These are phyloP conservation scores for Actenoides lindsayi DNA, from an alignment of 2,113 vertebrate species.

Conservation along the genomic window DNA sequence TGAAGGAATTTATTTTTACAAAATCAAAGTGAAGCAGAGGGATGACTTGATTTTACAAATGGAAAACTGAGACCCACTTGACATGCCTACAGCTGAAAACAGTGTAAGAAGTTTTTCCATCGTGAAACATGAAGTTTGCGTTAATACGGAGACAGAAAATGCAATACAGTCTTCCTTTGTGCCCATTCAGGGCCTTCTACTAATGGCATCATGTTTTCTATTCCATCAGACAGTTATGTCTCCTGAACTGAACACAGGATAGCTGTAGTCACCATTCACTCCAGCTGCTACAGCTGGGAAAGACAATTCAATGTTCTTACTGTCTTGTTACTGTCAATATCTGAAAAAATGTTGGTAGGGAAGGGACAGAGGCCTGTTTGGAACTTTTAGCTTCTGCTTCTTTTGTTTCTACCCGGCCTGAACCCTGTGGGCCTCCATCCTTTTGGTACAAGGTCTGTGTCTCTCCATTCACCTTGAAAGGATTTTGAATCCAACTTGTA, in stretches of 20 bases:
- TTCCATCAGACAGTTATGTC: background rate
- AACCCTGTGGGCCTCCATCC: background rate
- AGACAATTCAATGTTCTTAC: background rate
- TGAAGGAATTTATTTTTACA: background rate
- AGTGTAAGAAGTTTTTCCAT: background rate
- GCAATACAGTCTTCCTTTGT: background rate
- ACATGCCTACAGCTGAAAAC: background rate
- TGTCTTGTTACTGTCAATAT: background rate
- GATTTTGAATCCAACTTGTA: background rate
- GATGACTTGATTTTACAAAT: background rate
- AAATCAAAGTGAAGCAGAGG: background rate
- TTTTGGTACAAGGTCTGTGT: background rate
- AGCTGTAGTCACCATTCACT: background rate
- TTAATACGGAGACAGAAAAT: background rate
- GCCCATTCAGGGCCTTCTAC: background rate
- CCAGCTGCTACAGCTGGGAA: background rate
- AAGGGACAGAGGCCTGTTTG: background rate
- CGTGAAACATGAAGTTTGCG: background rate
- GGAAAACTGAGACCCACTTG: background rate
- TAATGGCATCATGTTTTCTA: rapidly evolving
- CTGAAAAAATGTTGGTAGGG: background rate
- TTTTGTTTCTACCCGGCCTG: background rate
- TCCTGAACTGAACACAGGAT: background rate
- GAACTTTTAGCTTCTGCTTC: background rate
- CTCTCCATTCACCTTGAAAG: background rate